Base-by-base conservation (phyloP, 2,888 invertebrate species). In the Sinopyrophorus schimmeli region DNA sequence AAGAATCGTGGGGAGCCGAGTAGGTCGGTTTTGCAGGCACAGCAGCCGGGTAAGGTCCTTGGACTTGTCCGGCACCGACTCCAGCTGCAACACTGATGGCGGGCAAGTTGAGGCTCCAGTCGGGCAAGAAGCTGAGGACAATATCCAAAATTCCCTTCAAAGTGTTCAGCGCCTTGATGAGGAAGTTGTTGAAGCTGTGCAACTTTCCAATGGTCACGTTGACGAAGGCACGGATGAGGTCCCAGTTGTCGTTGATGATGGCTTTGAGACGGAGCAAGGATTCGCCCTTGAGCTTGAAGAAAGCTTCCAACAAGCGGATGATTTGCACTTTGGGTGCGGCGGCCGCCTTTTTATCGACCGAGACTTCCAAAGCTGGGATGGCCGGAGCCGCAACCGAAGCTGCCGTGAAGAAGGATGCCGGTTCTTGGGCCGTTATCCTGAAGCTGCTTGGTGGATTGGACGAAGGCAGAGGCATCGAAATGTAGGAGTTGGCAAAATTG, bases 271-370 rank as follows among this genome's bases (percentile, higher is more conserved):
- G 55, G 6, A 53, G 39, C 11, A 50, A 35, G 34, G 64, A 30
- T 50, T 64, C 58, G 4, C 60, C 62, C 35, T 64, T 66, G 5
- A 66, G 51, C 35, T 42, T 52, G 11, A 64, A 35, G 42, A 64
- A 63, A 5, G 58, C 51, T 39, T 66, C 64, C 2, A 63, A 27
- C 1, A 66, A 49, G 21, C 53, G 50, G 2, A 64, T 46, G 20
- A 66, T 48, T 54, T 66, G 64, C 1, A 61, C 14, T 16, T 63
- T 59, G 0, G 64, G 61, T 3, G 38, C 37, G 7, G 57, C 9
- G 5, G 57, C 4, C 9, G 30, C 34, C 17, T 11, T 16, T 4
- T 41, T 41, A 14, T 24, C 26, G 6, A 42, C 21, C 5, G 40
- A 23, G 3, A 47, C 21, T 5, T 28, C 40, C 4, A 27, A 21